Evolutionary conservation across 1,140 invertebrate species (phyloP).

Genomic region (Lasioglossum baleicum): DNA sequence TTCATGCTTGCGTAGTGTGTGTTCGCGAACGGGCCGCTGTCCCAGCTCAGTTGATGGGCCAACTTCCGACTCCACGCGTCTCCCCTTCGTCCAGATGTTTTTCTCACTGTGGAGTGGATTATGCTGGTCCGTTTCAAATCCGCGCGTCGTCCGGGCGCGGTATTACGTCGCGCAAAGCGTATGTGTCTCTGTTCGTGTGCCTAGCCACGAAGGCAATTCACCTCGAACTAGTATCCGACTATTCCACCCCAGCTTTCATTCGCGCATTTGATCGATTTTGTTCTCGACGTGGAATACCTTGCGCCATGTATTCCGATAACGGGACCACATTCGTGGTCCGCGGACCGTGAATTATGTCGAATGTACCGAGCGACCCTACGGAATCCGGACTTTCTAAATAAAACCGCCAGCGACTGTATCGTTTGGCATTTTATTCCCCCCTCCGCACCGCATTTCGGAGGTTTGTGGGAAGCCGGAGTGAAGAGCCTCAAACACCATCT

Average conservation of each 20-base stretch:
- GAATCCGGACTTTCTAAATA: background rate
- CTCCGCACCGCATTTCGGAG: slow-evolving; percentile 60
- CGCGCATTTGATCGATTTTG: slow-evolving; percentile 52
- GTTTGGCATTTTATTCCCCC: slow-evolving; percentile 32
- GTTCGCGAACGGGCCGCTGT: slow-evolving; percentile 30
- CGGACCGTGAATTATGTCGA: slow-evolving; percentile 33
- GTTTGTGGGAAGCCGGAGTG: slow-evolving; percentile 63
- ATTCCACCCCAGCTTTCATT: slow-evolving; percentile 54
- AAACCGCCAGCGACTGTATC: background rate
- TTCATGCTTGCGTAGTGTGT: slow-evolving; percentile 54
- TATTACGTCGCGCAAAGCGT: slow-evolving; percentile 33
- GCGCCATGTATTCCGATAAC: slow-evolving; percentile 65
- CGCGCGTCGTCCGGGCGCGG: slow-evolving; percentile 55
- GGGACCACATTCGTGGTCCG: slow-evolving; percentile 72
- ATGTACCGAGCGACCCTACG: slow-evolving; percentile 7
- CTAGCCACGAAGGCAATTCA: slow-evolving; percentile 17
- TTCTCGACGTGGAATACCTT: slow-evolving; percentile 38
- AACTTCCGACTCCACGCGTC: slow-evolving; percentile 66
- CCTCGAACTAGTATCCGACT: slow-evolving; percentile 38
- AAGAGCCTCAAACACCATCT: slow-evolving; percentile 49
- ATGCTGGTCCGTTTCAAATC: slow-evolving; percentile 71
- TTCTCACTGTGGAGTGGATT: slow-evolving; percentile 72
- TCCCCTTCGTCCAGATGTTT: slow-evolving; percentile 64
- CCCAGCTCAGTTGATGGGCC: slow-evolving; percentile 65
- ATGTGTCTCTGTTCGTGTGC: slow-evolving; percentile 55